Conservation (phyloP, 2,888 invertebrate genomes). For the Ormyrus pomaceus region DNA sequence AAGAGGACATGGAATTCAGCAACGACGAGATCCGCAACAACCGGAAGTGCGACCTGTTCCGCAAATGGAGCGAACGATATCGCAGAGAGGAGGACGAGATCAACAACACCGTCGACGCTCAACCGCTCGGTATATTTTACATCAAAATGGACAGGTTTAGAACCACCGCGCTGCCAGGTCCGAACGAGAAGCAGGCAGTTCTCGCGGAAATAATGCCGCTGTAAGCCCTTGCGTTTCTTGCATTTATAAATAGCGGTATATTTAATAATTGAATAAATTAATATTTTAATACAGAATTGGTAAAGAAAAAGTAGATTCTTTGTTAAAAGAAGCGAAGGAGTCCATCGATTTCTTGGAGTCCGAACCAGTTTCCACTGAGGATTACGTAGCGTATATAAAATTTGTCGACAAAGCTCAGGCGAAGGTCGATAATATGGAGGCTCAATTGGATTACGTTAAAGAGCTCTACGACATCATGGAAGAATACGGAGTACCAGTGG, state of each 20-base stretch:
- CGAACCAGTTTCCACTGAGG: conserved; percentile 83
- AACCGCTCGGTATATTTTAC: conserved; percentile 85
- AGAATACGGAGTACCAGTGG: conserved; percentile 84
- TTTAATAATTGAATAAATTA: conserved; percentile 7
- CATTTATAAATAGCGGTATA: conserved; percentile 5
- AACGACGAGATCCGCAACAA: conserved; percentile 81
- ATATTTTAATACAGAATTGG: conserved; percentile 70
- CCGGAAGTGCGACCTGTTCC: conserved; percentile 78
- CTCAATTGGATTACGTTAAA: conserved; percentile 86
- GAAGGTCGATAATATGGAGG: conserved; percentile 84
- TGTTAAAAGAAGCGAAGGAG: conserved; percentile 79
- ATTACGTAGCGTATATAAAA: conserved; percentile 84
- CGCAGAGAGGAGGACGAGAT: conserved; percentile 83
- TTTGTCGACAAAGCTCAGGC: conserved; percentile 83
- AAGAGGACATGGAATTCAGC: conserved; percentile 83
- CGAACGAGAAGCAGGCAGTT: conserved; percentile 82
- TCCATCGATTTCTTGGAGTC: conserved; percentile 78
- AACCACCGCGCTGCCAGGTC: conserved; percentile 83
- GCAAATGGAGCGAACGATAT: conserved; percentile 82
- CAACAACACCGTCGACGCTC: conserved; percentile 81
- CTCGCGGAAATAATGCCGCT: conserved; percentile 81
- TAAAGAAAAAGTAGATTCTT: conserved; percentile 77
- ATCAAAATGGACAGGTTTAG: conserved; percentile 85
- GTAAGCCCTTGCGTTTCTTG: conserved; percentile 75
- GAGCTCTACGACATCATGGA: conserved; percentile 91